Base-by-base conservation (phyloP, 2,113 vertebrate genomes). In the Phalacrocorax aristotelis region DNA sequence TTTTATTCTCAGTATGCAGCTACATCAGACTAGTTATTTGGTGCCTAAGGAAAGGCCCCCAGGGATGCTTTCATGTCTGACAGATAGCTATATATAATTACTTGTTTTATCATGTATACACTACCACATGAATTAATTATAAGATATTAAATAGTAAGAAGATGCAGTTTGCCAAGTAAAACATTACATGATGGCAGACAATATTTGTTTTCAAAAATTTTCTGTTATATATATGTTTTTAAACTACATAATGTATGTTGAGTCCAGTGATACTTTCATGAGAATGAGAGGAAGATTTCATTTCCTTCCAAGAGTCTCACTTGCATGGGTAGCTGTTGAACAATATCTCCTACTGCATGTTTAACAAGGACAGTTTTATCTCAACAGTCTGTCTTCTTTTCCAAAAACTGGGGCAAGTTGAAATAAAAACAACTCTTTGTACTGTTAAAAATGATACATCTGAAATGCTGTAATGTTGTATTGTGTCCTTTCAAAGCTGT, bases 401-500 rank as follows among this genome's bases (percentile, higher is more conserved):
- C 60, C 17, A 60, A 93, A 96, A 95, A 85, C 91, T 92, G 79
- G 88, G 94, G 54, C 91, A 97, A 79, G 62, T 40, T 95, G 87
- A 95, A 94, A 95, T 92, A 87, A 87, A 96, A 86, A 52, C 61
- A 96, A n/a, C 36, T 75, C 87, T 96, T 86, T 96, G 68, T 96
- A 84, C 76, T 93, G 46, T 64, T 96, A 78, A 93, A 90, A 92
- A 72, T 81, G 2, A 13, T 66, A 83, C 81, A 93, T 97, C 64
- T 88, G 77, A 81, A 92, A 82, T 66, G 30, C 62, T 62, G 7
- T 74, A 23, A 36, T 90, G 70, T 72, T 84, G 22, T 32, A 46
- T 81, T 87, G 2, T 89, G 55, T 57, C 44, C 29, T 90, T 92
- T 91, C 46, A 92, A 86, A 94, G 75, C 62, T 91, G 8, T 72